These are phyloP conservation scores for Epirrhoe tristata DNA, from an alignment of 2,888 invertebrate species.

Conservation along the genomic window DNA sequence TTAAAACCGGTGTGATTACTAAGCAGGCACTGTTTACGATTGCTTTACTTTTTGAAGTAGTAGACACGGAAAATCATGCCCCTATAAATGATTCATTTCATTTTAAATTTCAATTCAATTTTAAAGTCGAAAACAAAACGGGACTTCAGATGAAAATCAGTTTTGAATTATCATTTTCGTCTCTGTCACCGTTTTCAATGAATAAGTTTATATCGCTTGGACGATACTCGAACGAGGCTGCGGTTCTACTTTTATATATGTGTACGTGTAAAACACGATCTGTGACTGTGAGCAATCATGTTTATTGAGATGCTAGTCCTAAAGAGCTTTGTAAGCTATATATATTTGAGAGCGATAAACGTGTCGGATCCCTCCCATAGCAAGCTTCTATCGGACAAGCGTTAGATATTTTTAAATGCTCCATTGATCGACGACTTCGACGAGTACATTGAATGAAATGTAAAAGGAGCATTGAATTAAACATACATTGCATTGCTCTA, in stretches of 20 bases:
- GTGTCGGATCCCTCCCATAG: constrained; percentile 1
- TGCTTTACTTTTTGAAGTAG: constrained; percentile 14
- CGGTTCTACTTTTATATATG: constrained; percentile 37
- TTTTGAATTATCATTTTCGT: constrained; percentile 52
- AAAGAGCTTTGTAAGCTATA: constrained; percentile 3
- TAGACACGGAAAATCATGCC: constrained; percentile 21
- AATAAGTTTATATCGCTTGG: constrained; percentile 54
- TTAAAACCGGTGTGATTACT: constrained; percentile 13
- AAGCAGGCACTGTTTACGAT: constrained; percentile 11
- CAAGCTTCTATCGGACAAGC: constrained; percentile 9
- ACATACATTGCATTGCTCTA: constrained; percentile 10
- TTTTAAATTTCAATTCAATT: constrained; percentile 45
- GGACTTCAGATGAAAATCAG: constrained; percentile 51
- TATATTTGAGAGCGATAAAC: constrained; percentile 10
- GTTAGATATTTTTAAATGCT: constrained; percentile 16
- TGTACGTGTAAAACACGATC: constrained; percentile 32
- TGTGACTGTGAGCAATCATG: constrained; percentile 24
- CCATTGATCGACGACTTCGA: constrained; percentile 17
- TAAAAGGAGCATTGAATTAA: constrained; percentile 13
- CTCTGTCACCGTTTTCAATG: constrained; percentile 55
- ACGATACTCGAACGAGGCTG: constrained; percentile 26
- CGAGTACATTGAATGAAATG: constrained; percentile 18
- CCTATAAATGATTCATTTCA: constrained; percentile 44
- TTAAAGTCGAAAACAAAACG: constrained; percentile 51
- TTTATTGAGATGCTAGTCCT: constrained; percentile 26